Evolutionary conservation across 2,797 vertebrate genomes (phyloP).

Genomic region (Eptatretus atami): DNA sequence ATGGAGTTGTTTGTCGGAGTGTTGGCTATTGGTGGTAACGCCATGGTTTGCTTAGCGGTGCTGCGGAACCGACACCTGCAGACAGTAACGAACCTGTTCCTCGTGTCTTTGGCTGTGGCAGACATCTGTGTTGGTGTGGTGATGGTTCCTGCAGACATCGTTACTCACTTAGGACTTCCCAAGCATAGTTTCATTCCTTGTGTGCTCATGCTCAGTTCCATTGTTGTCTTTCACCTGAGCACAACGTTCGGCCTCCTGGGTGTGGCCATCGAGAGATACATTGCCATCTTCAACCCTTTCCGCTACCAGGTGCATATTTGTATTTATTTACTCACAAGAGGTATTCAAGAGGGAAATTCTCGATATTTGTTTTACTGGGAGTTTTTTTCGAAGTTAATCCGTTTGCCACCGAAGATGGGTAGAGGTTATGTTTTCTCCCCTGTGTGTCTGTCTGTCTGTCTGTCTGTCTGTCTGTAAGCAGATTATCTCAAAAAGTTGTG

Average conservation of each 20-base stretch:
- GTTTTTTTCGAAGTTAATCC: no score
- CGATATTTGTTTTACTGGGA: no score
- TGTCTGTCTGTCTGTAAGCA: no score
- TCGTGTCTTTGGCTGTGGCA: constrained; percentile 24
- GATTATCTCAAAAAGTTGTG: no score
- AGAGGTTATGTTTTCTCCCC: no score
- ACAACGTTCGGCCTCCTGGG: constrained; percentile 32
- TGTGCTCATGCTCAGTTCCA: constrained; percentile 24
- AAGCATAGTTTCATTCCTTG: constrained; percentile 20
- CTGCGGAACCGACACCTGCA: constrained; percentile 18
- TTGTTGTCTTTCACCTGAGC: constrained; percentile 29
- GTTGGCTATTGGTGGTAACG: constrained; percentile 19
- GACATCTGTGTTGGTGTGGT: constrained; percentile 25
- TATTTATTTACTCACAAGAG: no score
- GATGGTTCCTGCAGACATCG: constrained; percentile 27
- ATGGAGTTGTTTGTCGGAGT: constrained; percentile 23
- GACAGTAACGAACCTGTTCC: constrained; percentile 30
- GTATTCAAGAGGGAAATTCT: no score
- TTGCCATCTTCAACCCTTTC: constrained; percentile 31
- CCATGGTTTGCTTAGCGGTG: constrained; percentile 21
- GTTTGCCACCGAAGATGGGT: no score
- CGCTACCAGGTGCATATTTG: constrained; percentile 14
- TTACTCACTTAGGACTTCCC: constrained; percentile 22
- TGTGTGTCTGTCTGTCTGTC: no score
- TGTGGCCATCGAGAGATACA: constrained; percentile 25